A percentile compares a stretch with the other conserved stretches of the same genome.
phyloP scores from a whole-genome alignment of 1,140 invertebrate species.

The Macrotrachela quadricornifera region DNA sequence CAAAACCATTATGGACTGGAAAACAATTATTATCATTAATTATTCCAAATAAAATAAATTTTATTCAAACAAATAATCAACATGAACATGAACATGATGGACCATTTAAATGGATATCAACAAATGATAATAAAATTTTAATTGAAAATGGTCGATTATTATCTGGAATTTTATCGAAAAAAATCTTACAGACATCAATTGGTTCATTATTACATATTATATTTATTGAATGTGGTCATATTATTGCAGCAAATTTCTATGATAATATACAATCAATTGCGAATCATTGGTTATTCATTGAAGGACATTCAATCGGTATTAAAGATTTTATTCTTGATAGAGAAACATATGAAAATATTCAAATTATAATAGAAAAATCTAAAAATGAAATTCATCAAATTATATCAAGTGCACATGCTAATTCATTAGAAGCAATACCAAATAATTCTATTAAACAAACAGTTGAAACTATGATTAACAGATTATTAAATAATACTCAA shows the following conservation, averaged over 20 bases:
- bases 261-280: slow-evolving; percentile 97
- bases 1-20: slow-evolving; percentile 85
- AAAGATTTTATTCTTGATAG: slow-evolving; percentile 99
- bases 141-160: slow-evolving; percentile 92
- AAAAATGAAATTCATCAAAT: slow-evolving; percentile 97
- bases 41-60: slow-evolving; percentile 93
- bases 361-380: slow-evolving; percentile 89
- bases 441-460: no score
- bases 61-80: slow-evolving; percentile 87
- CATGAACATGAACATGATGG: slow-evolving; percentile 98
- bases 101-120: slow-evolving; percentile 97
- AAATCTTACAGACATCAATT: slow-evolving; percentile 79
- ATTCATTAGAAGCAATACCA: slow-evolving; percentile 92
- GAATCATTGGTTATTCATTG: slow-evolving; percentile 90
- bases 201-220: slow-evolving; percentile 91
- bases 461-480: no score
- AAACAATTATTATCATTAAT: slow-evolving; percentile 95
- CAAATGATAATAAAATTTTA: slow-evolving; percentile 92
- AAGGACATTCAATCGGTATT: slow-evolving; percentile 94
- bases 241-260: slow-evolving; percentile 87
- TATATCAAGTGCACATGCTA: slow-evolving; percentile 97
- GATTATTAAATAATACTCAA: no score
- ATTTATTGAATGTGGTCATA: slow-evolving; percentile 85
- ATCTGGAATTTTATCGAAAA: slow-evolving; percentile 80
- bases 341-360: slow-evolving; percentile 88